phyloP scores from a whole-genome alignment of 2,888 invertebrate species.

The Drosophila ustulata region DNA sequence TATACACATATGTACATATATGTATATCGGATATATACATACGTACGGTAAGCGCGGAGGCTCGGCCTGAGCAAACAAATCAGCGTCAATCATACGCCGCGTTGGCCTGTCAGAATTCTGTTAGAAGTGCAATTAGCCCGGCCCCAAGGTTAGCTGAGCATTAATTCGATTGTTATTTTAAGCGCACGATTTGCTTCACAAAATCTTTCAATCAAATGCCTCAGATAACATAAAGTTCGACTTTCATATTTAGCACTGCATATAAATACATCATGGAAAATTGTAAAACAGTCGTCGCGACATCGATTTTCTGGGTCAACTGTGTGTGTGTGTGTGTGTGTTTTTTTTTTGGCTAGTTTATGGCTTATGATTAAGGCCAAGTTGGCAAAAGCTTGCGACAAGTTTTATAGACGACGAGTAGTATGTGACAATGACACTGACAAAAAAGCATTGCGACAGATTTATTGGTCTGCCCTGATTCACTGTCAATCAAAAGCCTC shows the following conservation, averaged over 20 bases:
- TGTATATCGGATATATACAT: not conserved
- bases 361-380: conserved; percentile 16
- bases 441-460: conserved; percentile 18
- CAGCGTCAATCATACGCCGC: conserved; percentile 72
- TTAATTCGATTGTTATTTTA: conserved; percentile 5
- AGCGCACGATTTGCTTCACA: not conserved
- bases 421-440: conserved; percentile 23
- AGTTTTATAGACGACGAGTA: not conserved
- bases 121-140: conserved; percentile 62
- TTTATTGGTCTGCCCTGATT: conserved; percentile 32
- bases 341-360: not conserved
- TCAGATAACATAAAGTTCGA: too few relatives aligned
- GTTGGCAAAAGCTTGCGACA: conserved; percentile 2
- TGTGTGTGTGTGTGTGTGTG: not conserved
- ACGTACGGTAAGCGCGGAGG: conserved; percentile 11
- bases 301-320: conserved; percentile 7
- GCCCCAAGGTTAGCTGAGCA: conserved; percentile 24
- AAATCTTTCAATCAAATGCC: not conserved
- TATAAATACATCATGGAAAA: conserved; percentile 15
- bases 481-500: conserved; percentile 35
- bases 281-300: not conserved
- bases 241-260: not conserved
- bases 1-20: conserved; percentile 9
- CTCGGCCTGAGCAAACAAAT: conserved; percentile 60
- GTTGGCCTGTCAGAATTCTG: conserved; percentile 59